These are phyloP conservation scores for Percopsis transmontana DNA, from an alignment of 2,113 vertebrate genomes.

Conservation along the genomic window DNA sequence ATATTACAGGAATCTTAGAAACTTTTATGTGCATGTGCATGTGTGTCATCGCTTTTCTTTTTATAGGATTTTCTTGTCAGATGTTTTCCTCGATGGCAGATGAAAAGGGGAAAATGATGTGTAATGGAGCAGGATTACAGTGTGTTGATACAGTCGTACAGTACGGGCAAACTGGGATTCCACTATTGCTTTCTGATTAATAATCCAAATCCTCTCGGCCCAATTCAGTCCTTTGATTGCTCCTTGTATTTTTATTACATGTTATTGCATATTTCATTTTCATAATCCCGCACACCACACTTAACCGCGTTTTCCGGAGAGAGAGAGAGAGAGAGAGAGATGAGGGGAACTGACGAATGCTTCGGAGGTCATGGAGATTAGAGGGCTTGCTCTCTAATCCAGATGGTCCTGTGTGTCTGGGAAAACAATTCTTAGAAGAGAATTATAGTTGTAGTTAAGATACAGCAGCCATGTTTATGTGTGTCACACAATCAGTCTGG, in stretches of 20 bases:
- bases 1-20: constrained; percentile 26
- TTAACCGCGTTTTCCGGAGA: background rate
- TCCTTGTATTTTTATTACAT: constrained; percentile 70
- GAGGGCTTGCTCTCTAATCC: constrained; percentile 62
- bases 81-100: constrained; percentile 60
- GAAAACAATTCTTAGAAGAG: constrained; percentile 37
- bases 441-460: background rate
- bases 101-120: constrained; percentile 64
- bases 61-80: constrained; percentile 44
- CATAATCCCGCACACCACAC: constrained; percentile 62
- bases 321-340: background rate
- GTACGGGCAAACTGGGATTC: constrained; percentile 58
- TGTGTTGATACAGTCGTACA: constrained; percentile 55
- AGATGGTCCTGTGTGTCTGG: constrained; percentile 36
- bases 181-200: constrained; percentile 75
- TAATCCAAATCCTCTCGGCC: constrained; percentile 78
- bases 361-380: constrained; percentile 59
- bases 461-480: constrained; percentile 17
- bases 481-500: constrained; percentile 14
- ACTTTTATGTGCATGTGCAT: constrained; percentile 52
- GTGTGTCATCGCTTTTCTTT: no score
- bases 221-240: constrained; percentile 72
- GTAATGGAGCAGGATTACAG: constrained; percentile 63
- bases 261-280: constrained; percentile 59
- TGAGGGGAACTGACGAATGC: constrained; percentile 10